Percentiles rank a stretch among this genome's conserved stretches.
These are phyloP conservation scores for Micrastur ruficollis DNA, from an alignment of 2,797 vertebrate genomes.

Conservation along the genomic window DNA sequence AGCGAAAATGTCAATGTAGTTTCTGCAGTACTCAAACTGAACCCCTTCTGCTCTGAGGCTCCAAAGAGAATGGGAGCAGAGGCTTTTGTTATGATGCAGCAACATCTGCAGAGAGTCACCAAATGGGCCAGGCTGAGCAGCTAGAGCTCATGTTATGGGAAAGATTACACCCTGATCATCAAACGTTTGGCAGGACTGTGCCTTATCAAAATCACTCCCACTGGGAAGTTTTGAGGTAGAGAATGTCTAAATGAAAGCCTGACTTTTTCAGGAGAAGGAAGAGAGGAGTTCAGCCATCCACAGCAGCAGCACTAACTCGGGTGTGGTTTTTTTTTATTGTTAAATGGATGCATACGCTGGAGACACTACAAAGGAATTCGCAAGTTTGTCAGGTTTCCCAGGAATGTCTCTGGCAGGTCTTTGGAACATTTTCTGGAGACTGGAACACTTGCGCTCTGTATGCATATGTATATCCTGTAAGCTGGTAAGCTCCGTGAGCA, in stretches of 20 bases:
- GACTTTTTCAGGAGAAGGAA: conserved; percentile 14
- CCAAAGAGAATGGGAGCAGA: not conserved
- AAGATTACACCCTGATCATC: conserved; percentile 30
- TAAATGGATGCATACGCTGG: conserved; percentile 58
- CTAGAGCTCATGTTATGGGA: conserved; percentile 18
- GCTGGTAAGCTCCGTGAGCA: conserved; percentile 27
- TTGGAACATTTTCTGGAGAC: conserved; percentile 64
- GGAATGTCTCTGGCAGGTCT: conserved; percentile 71
- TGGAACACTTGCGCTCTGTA: conserved; percentile 32
- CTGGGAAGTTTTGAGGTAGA: conserved; percentile 24
- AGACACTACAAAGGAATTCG: conserved; percentile 56
- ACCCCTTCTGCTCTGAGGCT: not conserved
- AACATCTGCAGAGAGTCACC: conserved; percentile 21
- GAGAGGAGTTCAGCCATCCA: conserved; percentile 1
- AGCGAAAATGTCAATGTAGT: not conserved
- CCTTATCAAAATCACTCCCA: conserved; percentile 27
- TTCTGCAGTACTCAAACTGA: not conserved
- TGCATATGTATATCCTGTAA: conserved; percentile 63
- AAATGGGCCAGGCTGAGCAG: not conserved
- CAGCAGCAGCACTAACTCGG: conserved; percentile 16
- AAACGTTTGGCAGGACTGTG: conserved; percentile 16
- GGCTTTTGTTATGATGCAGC: conserved; percentile 30
- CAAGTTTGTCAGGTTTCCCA: conserved; percentile 72
- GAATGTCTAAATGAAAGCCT: conserved; percentile 29
- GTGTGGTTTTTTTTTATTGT: not conserved